Evolutionary conservation across 1,140 invertebrate genomes (phyloP).

Genomic region (Diorhabda elongata): DNA sequence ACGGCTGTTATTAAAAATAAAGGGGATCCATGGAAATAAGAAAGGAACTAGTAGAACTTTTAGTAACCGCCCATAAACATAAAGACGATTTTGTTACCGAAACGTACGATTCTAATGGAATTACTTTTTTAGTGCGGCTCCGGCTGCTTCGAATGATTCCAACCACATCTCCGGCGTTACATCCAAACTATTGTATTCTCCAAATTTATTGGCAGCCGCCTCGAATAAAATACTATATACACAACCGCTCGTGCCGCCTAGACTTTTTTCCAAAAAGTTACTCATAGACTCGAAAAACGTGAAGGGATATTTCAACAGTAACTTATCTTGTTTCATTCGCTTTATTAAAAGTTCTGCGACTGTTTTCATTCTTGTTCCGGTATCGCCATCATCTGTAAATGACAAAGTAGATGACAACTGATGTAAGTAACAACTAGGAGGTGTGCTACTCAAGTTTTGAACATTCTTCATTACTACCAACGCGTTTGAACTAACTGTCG

Average conservation of each 20-base stretch:
- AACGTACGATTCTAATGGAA: background rate
- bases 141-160: conserved; percentile 29
- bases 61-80: too few species aligned
- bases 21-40: too few species aligned
- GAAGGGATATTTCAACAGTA: conserved; percentile 34
- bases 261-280: conserved; percentile 36
- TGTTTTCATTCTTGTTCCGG: conserved; percentile 57
- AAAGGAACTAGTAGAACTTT: too few species aligned
- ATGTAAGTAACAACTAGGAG: too few species aligned
- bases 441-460: too few species aligned
- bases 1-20: too few species aligned
- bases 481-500: too few species aligned
- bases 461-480: too few species aligned
- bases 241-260: conserved; percentile 37
- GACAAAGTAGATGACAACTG: background rate
- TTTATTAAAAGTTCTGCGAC: conserved; percentile 50
- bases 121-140: conserved; percentile 22
- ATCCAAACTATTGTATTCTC: conserved; percentile 27
- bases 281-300: conserved; percentile 39
- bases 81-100: too few species aligned
- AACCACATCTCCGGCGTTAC: conserved; percentile 32
- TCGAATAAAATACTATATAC: conserved; percentile 43
- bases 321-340: conserved; percentile 29
- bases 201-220: conserved; percentile 38
- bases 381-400: conserved; percentile 55